Evolutionary conservation across 2,888 invertebrate species (phyloP).

Genomic region (Tipula unca): DNA sequence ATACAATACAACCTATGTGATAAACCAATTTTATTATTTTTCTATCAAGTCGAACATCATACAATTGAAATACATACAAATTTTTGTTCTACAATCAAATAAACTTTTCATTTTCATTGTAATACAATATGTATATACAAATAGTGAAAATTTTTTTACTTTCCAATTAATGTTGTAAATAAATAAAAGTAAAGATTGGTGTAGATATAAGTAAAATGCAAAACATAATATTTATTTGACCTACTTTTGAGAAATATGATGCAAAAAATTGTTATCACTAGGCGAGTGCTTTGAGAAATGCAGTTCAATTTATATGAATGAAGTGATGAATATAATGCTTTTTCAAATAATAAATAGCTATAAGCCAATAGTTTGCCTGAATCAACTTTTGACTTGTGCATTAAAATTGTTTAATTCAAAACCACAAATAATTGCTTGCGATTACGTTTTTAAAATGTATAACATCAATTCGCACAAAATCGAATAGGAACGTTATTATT

Average conservation of each 20-base stretch:
- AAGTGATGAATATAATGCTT: neutral
- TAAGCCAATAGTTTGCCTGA: neutral
- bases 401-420: neutral
- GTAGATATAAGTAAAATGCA: neutral
- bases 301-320: neutral
- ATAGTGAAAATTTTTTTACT: neutral
- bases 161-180: neutral
- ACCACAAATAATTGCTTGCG: neutral
- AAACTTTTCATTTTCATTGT: neutral
- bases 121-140: neutral
- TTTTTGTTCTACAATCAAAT: neutral
- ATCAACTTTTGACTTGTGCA: neutral
- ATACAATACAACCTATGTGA: no score
- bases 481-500: neutral
- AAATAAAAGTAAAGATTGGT: neutral
- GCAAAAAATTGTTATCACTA: neutral
- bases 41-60: no score
- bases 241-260: neutral
- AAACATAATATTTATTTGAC: neutral
- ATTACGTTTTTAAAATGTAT: neutral
- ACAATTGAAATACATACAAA: neutral
- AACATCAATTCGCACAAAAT: neutral
- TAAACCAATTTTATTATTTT: no score
- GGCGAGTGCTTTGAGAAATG: neutral
- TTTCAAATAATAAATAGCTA: neutral